Evolutionary conservation across 2,797 vertebrate species (phyloP), one percentile per base, ranked within the genome.

Genomic region (Hyperoplus lanceolatus): DNA sequence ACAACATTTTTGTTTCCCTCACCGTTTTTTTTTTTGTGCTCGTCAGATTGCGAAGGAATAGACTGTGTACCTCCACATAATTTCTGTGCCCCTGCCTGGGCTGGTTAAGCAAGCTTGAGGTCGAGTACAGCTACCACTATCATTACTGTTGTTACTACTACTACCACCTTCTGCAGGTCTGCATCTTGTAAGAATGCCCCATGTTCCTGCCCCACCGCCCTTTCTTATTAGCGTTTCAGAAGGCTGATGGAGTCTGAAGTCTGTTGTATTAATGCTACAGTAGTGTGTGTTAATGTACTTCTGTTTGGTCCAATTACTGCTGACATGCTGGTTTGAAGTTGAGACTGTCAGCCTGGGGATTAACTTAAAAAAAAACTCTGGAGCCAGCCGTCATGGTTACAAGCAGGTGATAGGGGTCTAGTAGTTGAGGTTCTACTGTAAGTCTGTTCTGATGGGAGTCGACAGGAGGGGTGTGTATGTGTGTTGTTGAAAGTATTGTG

Each of bases 271-370:
- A 94, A 95, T 93, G 82, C 89, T 92, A 77, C 87, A 81, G 85
- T 95, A 77, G 87, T 89, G 82, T 93, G 87, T 93, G 96, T 97
- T 96, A 94, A 96, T 97, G 96, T 97, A 90, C 96, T 95, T 96
- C 88, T 81, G 82, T 95, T 96, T 95, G 95, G 94, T 97, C 96
- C 95, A 95, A 91, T 78, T 81, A 70, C 80, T 79, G 75, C 84
- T 96, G 94, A 96, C 79, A 11, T 49, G 84, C 77, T 65, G 80
- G 95, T 92, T 90, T 84, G 94, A 93, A 93, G 91, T 92, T 79
- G 90, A 94, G 93, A 90, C 92, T 89, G 92, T 82, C 73, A 57
- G 46, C 59, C 39, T 29, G 75, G 69, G 77, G 89, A 92, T 76
- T 70, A 93, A n/a, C 1, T 14, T 14, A 39, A 39, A 64, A 71